A percentile compares a stretch with the other conserved stretches of the same genome.
Conservation (phyloP, 1,140 invertebrate species). For the Bilobella aurantiaca region DNA sequence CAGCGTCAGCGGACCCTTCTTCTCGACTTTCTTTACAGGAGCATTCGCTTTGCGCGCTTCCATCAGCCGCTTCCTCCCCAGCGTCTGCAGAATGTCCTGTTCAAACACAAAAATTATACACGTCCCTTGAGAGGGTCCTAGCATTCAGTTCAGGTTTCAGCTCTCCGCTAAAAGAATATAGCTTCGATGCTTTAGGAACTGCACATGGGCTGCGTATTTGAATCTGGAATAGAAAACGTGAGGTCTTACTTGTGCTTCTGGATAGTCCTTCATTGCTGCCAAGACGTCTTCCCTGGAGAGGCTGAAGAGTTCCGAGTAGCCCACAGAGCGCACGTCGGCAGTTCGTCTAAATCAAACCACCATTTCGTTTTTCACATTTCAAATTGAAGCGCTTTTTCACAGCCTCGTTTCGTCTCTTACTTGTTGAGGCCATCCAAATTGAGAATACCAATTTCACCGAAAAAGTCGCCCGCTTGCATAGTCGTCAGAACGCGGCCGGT, state of each 20-base stretch:
- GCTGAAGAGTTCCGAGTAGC: slow-evolving; percentile 90
- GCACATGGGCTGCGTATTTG: no score
- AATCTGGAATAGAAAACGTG: not conserved
- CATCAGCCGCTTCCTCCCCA: slow-evolving; percentile 76
- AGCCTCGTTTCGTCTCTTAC: slow-evolving; percentile 47
- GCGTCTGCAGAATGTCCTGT: slow-evolving; percentile 62
- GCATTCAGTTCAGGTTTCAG: no score
- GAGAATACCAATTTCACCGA: slow-evolving; percentile 93
- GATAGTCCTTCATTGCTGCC: slow-evolving; percentile 90
- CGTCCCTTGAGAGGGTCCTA: no score
- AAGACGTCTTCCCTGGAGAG: slow-evolving; percentile 88
- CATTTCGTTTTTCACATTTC: no score
- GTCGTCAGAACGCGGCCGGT: slow-evolving; percentile 82
- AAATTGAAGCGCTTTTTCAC: not conserved
- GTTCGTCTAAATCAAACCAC: slow-evolving; percentile 58
- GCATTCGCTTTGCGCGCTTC: slow-evolving; percentile 52
- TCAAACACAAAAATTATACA: not conserved
- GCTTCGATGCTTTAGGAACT: no score
- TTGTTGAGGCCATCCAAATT: slow-evolving; percentile 92
- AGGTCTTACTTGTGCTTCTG: slow-evolving; percentile 72
- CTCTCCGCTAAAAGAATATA: no score
- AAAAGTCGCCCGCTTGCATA: slow-evolving; percentile 95
- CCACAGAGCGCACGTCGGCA: slow-evolving; percentile 88
- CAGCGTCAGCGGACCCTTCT: slow-evolving; percentile 11
- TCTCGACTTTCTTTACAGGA: slow-evolving; percentile 26